A percentile compares a stretch with the other conserved stretches of the same genome.
These are phyloP conservation scores for Heliconius cydno DNA, from an alignment of 2,888 invertebrate species.

Conservation along the genomic window DNA sequence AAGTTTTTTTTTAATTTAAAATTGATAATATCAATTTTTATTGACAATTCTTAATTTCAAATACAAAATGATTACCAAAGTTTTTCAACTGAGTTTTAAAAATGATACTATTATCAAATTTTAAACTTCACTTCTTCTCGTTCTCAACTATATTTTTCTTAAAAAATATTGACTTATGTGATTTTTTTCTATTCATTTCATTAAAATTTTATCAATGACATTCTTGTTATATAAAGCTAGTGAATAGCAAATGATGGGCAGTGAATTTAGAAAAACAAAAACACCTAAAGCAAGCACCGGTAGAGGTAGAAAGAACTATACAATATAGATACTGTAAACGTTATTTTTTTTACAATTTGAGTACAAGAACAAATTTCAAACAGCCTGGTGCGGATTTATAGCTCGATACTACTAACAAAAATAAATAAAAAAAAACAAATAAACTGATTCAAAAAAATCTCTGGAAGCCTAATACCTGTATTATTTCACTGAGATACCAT, in stretches of 20 bases:
- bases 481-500: neutral
- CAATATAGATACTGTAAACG: slow-evolving; percentile 50
- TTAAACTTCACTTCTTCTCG: too few species aligned
- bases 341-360: slow-evolving; percentile 39
- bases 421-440: neutral
- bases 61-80: too few species aligned
- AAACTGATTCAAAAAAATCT: neutral
- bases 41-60: too few species aligned
- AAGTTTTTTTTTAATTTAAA: neutral
- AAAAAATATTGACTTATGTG: slow-evolving; percentile 8
- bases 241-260: slow-evolving; percentile 22
- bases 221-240: slow-evolving; percentile 21
- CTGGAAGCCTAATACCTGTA: slow-evolving; percentile 10
- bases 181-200: neutral
- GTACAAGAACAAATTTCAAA: slow-evolving; percentile 34
- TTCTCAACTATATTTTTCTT: neutral
- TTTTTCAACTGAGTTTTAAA: too few species aligned
- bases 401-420: neutral
- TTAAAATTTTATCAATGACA: neutral
- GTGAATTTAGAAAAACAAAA: slow-evolving; percentile 43
- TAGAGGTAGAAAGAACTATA: slow-evolving; percentile 72
- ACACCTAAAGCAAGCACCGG: slow-evolving; percentile 73
- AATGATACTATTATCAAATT: too few species aligned
- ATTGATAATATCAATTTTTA: neutral
- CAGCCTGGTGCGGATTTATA: slow-evolving; percentile 40